Conservation (phyloP, 2,888 invertebrate species). For the Drosophila suboccidentalis region DNA sequence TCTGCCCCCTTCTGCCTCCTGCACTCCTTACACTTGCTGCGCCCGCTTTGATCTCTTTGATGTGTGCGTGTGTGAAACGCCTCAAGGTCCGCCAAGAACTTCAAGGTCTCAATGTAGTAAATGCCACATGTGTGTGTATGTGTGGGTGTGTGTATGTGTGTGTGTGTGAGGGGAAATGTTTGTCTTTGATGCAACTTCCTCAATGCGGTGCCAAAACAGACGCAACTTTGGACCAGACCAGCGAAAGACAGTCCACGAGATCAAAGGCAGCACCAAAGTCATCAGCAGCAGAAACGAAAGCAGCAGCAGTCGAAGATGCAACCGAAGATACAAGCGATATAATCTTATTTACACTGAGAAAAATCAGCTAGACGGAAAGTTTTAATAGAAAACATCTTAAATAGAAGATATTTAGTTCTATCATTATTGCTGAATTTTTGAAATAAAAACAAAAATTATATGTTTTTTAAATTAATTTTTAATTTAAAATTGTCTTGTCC, state of each 20-base stretch:
- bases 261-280: slow-evolving; percentile 72
- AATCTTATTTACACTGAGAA: slow-evolving; percentile 27
- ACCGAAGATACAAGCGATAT: slow-evolving; percentile 28
- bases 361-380: neutral
- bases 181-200: slow-evolving; percentile 80
- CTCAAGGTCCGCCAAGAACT: slow-evolving; percentile 75
- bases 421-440: too few relatives aligned
- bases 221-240: slow-evolving; percentile 56
- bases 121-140: slow-evolving; percentile 39
- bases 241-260: slow-evolving; percentile 57
- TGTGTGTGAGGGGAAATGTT: slow-evolving; percentile 50
- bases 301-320: slow-evolving; percentile 24
- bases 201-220: slow-evolving; percentile 72
- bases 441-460: too few relatives aligned
- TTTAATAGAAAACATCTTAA: too few relatives aligned
- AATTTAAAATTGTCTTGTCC: too few relatives aligned
- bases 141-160: slow-evolving; percentile 21
- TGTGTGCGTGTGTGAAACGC: slow-evolving; percentile 58
- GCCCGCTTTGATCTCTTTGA: slow-evolving; percentile 67
- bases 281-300: slow-evolving; percentile 43
- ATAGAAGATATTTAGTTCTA: too few relatives aligned
- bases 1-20: neutral
- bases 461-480: too few relatives aligned
- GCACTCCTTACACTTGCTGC: slow-evolving; percentile 9
- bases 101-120: slow-evolving; percentile 65